phyloP scores from a whole-genome alignment of 2,888 invertebrate species.

The Athalia cordata region DNA sequence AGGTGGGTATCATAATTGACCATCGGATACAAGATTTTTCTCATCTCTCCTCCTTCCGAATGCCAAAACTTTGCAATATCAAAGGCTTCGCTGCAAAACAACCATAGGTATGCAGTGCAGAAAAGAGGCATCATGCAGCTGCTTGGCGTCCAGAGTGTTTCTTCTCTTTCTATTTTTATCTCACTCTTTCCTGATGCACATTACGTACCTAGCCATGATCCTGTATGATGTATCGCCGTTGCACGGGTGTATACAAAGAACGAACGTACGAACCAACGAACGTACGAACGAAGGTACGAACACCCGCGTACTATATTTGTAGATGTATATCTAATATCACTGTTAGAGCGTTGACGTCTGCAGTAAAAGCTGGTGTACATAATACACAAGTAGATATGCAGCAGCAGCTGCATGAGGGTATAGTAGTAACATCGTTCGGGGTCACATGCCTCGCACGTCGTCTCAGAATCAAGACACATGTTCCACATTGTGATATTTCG shows the following conservation, averaged over 20 bases:
- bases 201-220: neutral
- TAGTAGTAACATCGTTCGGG: slow-evolving; percentile 7
- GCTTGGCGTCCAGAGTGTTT: neutral
- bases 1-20: neutral
- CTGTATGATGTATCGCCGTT: slow-evolving; percentile 21
- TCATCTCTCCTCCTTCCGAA: no score
- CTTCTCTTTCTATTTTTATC: neutral
- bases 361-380: no score
- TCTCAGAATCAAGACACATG: slow-evolving; percentile 42
- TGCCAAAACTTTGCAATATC: no score
- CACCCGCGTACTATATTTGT: slow-evolving; percentile 33
- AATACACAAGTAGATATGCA: neutral
- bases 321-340: slow-evolving; percentile 19
- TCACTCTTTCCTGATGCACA: neutral
- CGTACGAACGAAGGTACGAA: slow-evolving; percentile 5
- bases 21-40: no score
- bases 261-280: neutral
- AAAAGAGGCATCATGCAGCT: neutral
- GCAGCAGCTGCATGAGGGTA: neutral
- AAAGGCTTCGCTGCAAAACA: no score
- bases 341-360: neutral
- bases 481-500: slow-evolving; percentile 45
- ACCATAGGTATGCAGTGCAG: no score
- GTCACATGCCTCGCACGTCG: slow-evolving; percentile 40
- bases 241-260: slow-evolving; percentile 23